phyloP scores from a whole-genome alignment of 2,888 invertebrate genomes.

The Prosopocoilus inquinatus region DNA sequence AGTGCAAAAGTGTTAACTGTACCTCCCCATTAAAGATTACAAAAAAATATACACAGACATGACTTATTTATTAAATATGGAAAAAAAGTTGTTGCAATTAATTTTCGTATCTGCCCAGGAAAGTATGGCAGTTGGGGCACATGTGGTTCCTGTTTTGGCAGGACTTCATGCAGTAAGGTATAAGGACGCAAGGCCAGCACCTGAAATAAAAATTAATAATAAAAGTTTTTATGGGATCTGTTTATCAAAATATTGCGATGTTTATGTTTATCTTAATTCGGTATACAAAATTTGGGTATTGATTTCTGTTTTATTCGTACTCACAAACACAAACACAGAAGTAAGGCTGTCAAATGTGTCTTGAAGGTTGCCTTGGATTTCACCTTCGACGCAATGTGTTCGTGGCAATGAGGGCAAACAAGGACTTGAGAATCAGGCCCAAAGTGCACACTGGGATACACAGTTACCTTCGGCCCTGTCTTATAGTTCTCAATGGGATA shows the following conservation, averaged over 20 bases:
- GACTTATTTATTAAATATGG: no score
- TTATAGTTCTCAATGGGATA: no score
- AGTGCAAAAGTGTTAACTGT: no score
- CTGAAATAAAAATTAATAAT: constrained; percentile 36
- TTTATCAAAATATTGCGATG: background rate
- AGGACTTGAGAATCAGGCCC: background rate
- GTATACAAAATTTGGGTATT: background rate
- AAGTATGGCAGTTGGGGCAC: constrained; percentile 33
- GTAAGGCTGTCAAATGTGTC: background rate
- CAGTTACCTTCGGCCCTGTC: no score
- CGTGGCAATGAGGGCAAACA: background rate
- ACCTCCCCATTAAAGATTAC: no score
- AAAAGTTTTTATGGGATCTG: background rate
- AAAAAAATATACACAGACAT: no score
- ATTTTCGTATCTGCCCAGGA: no score
- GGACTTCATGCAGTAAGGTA: constrained; percentile 52
- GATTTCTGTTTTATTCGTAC: background rate
- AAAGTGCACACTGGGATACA: background rate
- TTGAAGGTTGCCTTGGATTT: background rate
- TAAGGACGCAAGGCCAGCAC: constrained; percentile 49
- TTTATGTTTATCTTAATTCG: background rate
- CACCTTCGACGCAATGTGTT: background rate
- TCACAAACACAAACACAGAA: background rate
- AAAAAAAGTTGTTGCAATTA: no score
- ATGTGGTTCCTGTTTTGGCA: constrained; percentile 51